Evolutionary conservation across 2,797 vertebrate genomes (phyloP).

Genomic region (Dryobates pubescens): DNA sequence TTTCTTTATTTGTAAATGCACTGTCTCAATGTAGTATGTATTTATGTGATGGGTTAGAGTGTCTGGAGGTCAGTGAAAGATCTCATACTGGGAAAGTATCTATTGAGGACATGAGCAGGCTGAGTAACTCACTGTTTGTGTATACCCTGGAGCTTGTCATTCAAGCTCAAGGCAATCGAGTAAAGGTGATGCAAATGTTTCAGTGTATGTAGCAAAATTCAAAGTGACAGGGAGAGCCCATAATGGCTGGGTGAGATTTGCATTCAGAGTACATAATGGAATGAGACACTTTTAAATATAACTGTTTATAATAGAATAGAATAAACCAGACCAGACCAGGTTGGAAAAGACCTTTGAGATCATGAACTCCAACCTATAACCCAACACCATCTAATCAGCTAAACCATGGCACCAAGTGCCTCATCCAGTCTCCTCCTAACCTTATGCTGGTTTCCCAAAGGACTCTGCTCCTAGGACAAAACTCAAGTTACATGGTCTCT

Average conservation of each 20-base stretch:
- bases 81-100: not conserved
- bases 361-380: too few species aligned
- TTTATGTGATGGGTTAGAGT: not conserved
- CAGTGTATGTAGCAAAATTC: not conserved
- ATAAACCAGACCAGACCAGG: too few species aligned
- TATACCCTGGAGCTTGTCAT: not conserved
- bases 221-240: not conserved
- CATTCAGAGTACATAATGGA: not conserved
- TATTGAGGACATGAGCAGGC: not conserved
- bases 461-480: not conserved
- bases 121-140: not conserved
- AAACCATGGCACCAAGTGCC: too few species aligned
- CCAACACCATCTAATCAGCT: too few species aligned
- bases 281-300: not conserved
- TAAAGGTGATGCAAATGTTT: not conserved
- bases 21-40: not conserved
- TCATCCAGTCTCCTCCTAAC: too few species aligned
- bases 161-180: not conserved
- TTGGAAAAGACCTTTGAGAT: too few species aligned
- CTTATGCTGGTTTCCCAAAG: not conserved
- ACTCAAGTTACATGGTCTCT: rapidly evolving
- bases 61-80: not conserved
- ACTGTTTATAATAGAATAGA: too few species aligned
- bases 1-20: not conserved
- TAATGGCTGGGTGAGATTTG: not conserved